Conservation (phyloP, 2,797 vertebrate species). For the Karalla daura region DNA sequence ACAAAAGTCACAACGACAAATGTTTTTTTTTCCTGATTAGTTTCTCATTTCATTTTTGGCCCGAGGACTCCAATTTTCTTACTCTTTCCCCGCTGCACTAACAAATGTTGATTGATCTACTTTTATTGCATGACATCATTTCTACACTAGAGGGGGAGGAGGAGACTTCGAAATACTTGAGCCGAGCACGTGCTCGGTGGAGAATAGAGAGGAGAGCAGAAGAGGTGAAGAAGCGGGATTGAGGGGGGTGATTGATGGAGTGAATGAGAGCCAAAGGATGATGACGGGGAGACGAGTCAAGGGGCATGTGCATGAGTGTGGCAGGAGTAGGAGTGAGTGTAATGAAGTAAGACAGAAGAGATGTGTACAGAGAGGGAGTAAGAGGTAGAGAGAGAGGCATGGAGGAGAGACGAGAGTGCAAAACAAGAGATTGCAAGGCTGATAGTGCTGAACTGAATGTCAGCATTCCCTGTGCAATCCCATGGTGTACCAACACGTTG, state of each 20-base stretch:
- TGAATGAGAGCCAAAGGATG: constrained; percentile 67
- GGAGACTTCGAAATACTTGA: constrained; percentile 55
- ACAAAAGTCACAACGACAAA: constrained; percentile 59
- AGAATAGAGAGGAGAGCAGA: constrained; percentile 35
- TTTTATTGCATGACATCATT: constrained; percentile 70
- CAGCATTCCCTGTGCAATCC: constrained; percentile 56
- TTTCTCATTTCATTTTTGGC: constrained; percentile 62
- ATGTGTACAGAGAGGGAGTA: constrained; percentile 48
- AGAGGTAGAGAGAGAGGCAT: background rate
- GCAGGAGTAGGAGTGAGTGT: constrained; percentile 63
- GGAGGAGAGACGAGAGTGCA: constrained; percentile 31
- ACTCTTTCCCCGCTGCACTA: constrained; percentile 39
- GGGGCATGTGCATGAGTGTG: constrained; percentile 64
- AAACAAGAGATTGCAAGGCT: constrained; percentile 55
- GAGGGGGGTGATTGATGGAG: constrained; percentile 70
- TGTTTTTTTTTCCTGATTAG: constrained; percentile 66
- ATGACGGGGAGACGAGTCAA: constrained; percentile 60
- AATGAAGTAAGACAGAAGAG: constrained; percentile 74
- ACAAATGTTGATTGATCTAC: constrained; percentile 69
- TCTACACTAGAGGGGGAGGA: constrained; percentile 53
- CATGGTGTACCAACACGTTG: constrained; percentile 27
- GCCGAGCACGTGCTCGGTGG: constrained; percentile 39
- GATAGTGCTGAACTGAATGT: constrained; percentile 57
- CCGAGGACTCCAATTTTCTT: constrained; percentile 43
- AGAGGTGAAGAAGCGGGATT: constrained; percentile 61